Conservation (phyloP, 2,888 invertebrate species). For the Cephus runcator region DNA sequence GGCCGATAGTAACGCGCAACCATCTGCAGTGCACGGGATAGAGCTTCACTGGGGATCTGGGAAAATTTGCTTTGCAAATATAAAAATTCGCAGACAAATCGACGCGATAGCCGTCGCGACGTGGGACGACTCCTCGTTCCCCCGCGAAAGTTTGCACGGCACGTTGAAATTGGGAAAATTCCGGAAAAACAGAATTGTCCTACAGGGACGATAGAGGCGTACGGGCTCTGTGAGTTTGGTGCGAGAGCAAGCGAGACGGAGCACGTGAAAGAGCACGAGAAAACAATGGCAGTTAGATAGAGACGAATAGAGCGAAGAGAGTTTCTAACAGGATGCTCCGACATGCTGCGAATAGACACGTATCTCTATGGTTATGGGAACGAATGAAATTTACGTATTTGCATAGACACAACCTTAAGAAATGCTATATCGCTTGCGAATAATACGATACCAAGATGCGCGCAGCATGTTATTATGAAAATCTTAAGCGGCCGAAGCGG, state of each 20-base stretch:
- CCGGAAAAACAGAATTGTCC: not conserved
- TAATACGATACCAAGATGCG: slow-evolving; percentile 24
- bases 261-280: not conserved
- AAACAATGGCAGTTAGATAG: not conserved
- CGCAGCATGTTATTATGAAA: slow-evolving; percentile 38
- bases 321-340: not conserved
- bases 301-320: not conserved
- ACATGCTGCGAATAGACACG: not conserved
- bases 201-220: not conserved
- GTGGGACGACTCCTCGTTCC: not conserved
- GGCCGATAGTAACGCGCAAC: not conserved
- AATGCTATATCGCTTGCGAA: slow-evolving; percentile 14
- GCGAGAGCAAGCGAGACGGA: not conserved
- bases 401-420: slow-evolving; percentile 11
- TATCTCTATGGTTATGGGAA: not conserved
- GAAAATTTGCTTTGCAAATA: not conserved
- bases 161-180: not conserved
- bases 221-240: not conserved
- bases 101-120: not conserved
- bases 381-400: slow-evolving; percentile 21
- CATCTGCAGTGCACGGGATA: not conserved
- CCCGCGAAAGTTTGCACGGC: not conserved
- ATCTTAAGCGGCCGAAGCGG: slow-evolving; percentile 38
- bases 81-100: not conserved
- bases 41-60: not conserved